phyloP scores from a whole-genome alignment of 2,113 vertebrate genomes.

The Pionites leucogaster region DNA sequence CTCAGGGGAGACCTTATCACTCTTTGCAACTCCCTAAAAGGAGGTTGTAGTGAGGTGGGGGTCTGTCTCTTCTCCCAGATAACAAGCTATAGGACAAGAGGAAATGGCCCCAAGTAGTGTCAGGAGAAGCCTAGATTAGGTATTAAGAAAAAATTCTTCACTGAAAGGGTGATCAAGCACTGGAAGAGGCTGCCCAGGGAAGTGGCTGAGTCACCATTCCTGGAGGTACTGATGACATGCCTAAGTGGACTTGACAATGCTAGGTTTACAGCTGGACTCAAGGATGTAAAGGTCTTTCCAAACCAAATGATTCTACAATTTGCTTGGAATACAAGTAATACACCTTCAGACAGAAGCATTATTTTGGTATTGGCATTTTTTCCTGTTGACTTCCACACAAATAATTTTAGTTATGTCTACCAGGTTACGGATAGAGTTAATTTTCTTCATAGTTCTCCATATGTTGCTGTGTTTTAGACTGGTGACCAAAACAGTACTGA shows the following conservation, averaged over 20 bases:
- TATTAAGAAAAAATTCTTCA: neutral
- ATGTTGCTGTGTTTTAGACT: neutral
- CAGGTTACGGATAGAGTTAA: neutral
- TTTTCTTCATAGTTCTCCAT: neutral
- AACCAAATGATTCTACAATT: neutral
- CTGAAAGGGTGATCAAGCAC: neutral
- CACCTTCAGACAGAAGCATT: neutral
- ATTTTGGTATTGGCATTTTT: neutral
- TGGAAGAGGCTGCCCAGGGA: neutral
- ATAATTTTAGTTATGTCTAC: neutral
- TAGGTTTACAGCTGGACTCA: neutral
- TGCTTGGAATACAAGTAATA: neutral
- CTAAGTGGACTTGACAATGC: too few species aligned
- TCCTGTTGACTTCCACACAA: neutral
- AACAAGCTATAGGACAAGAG: neutral
- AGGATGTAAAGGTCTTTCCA: neutral
- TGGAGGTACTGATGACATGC: neutral
- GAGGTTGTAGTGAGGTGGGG: too few species aligned
- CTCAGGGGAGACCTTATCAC: fast-evolving
- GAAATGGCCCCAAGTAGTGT: fast-evolving
- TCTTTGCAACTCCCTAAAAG: neutral
- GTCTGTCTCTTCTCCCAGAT: fast-evolving
- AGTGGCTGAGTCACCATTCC: fast-evolving
- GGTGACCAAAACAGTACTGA: neutral
- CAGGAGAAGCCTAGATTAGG: neutral